A percentile compares a stretch with the other conserved stretches of the same genome.
Evolutionary conservation across 2,113 vertebrate species (phyloP).

Genomic region (Anoura caudifer): DNA sequence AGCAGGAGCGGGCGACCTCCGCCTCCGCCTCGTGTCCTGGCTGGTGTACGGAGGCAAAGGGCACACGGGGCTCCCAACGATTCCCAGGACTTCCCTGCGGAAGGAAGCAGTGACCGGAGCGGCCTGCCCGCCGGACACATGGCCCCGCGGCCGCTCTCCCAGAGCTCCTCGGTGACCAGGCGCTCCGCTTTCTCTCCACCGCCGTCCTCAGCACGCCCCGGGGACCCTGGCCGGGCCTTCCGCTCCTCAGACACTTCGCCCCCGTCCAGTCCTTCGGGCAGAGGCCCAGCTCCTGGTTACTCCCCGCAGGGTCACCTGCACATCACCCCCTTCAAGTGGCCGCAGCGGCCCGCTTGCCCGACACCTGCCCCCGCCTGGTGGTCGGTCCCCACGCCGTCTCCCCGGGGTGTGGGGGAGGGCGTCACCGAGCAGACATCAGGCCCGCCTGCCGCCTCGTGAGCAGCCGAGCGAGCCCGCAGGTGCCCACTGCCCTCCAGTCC

Average conservation of each 20-base stretch:
- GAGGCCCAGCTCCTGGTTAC: neutral
- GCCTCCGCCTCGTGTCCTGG: neutral
- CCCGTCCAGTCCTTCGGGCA: neutral
- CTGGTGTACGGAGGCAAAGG: neutral
- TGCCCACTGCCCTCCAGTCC: neutral
- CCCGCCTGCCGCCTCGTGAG: neutral
- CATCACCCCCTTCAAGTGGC: neutral
- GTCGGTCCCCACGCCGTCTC: neutral
- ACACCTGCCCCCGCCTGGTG: neutral
- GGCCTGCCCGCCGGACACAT: accelerated
- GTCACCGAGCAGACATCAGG: accelerated
- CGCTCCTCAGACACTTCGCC: neutral
- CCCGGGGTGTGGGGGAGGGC: neutral
- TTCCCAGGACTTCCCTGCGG: neutral
- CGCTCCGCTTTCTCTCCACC: neutral
- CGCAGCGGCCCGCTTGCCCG: neutral
- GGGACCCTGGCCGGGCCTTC: neutral
- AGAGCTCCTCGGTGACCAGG: accelerated
- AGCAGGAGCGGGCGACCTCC: neutral
- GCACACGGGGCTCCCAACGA: accelerated
- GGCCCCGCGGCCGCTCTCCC: neutral
- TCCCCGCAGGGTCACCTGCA: neutral
- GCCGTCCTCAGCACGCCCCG: neutral
- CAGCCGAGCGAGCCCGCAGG: neutral
- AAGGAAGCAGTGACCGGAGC: neutral